These are phyloP conservation scores for Pangasius mekongensis DNA, from an alignment of 2,797 vertebrate species.

Conservation along the genomic window DNA sequence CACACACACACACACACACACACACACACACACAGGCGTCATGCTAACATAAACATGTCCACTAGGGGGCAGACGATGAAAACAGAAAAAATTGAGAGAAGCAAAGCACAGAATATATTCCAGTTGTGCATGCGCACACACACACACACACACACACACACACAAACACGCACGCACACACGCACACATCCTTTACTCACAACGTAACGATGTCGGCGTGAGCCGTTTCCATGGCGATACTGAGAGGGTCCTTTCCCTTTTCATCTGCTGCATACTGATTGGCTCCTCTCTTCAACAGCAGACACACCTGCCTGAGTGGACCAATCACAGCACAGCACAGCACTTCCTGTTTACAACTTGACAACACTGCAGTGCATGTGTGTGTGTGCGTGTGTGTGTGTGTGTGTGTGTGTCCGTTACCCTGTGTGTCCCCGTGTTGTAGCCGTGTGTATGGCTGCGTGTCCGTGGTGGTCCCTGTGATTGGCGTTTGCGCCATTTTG, in stretches of 20 bases:
- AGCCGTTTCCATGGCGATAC: slow-evolving; percentile 77
- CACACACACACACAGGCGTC: background rate
- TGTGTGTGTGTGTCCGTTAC: slow-evolving; percentile 44
- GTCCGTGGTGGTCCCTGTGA: slow-evolving; percentile 73
- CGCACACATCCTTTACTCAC: slow-evolving; percentile 64
- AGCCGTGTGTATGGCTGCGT: slow-evolving; percentile 74
- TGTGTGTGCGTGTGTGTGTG: background rate
- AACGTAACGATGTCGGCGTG: slow-evolving; percentile 80
- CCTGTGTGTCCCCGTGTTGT: slow-evolving; percentile 73
- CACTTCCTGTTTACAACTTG: background rate
- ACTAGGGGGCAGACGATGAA: background rate
- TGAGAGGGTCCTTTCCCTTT: slow-evolving; percentile 75
- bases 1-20: slow-evolving; percentile 19
- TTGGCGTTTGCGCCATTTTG: slow-evolving; percentile 77
- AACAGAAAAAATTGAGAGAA: no score
- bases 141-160: background rate
- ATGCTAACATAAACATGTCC: background rate
- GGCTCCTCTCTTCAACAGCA: slow-evolving; percentile 78
- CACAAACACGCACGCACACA: background rate
- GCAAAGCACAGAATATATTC: background rate
- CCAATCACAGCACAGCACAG: slow-evolving; percentile 31
- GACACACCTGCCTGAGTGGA: slow-evolving; percentile 73
- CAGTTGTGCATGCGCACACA: background rate
- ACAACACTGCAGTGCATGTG: background rate
- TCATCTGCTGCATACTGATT: slow-evolving; percentile 82